These are phyloP conservation scores for Rhizomys pruinosus DNA, from an alignment of 2,113 vertebrate genomes.

Conservation along the genomic window DNA sequence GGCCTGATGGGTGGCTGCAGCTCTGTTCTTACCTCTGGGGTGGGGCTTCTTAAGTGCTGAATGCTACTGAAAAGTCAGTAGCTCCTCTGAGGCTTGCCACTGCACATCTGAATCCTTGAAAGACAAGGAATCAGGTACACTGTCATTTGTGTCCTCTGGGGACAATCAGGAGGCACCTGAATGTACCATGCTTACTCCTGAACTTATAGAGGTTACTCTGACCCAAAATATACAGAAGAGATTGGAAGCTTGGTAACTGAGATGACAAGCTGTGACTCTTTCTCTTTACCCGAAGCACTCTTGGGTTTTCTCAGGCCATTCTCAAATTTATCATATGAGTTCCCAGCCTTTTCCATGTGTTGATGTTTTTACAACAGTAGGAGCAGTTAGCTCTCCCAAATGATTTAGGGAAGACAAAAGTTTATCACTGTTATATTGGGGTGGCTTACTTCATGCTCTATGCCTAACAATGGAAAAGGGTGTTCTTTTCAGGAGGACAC, in stretches of 20 bases:
- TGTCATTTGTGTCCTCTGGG: background rate
- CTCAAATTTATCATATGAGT: background rate
- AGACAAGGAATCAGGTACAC: background rate
- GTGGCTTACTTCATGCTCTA: background rate
- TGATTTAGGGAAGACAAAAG: background rate
- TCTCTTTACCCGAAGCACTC: background rate
- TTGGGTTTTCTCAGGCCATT: background rate
- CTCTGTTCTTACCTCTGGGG: background rate
- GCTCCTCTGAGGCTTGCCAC: background rate
- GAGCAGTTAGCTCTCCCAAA: background rate
- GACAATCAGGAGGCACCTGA: background rate
- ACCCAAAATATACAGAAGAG: background rate
- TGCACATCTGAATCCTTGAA: background rate
- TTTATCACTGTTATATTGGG: background rate
- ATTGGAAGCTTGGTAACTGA: background rate
- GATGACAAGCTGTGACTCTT: accelerated
- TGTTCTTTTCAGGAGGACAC: background rate
- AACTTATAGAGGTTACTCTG: background rate
- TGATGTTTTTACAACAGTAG: background rate
- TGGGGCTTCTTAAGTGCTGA: background rate
- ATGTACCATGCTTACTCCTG: background rate
- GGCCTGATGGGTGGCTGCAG: background rate
- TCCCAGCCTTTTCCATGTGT: background rate
- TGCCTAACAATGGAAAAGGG: background rate
- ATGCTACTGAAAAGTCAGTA: background rate